Conservation (phyloP, 2,888 invertebrate species). For the Erpobdella octoculata region DNA sequence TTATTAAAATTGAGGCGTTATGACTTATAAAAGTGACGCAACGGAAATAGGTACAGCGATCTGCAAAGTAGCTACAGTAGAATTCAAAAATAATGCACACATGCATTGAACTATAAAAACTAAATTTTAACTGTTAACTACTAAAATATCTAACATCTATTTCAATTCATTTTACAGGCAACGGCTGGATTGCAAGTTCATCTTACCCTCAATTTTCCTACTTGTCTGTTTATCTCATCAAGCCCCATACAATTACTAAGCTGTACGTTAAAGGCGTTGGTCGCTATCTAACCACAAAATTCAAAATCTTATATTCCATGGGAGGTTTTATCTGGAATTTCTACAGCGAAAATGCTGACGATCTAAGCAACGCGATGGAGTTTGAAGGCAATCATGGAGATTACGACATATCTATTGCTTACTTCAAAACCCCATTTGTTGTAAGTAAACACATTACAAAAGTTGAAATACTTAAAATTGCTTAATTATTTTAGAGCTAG, state of each 20-base stretch:
- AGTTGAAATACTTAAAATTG: slow-evolving; percentile 4
- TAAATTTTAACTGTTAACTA: no score
- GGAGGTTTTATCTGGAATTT: not conserved
- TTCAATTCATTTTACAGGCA: no score
- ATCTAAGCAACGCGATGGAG: not conserved
- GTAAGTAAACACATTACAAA: not conserved
- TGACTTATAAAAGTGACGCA: no score
- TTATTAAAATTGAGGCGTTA: no score
- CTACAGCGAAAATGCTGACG: not conserved
- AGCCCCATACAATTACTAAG: not conserved
- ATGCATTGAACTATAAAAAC: no score
- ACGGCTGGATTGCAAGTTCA: not conserved
- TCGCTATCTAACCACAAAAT: no score
- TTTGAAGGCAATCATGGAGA: not conserved
- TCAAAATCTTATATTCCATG: slow-evolving; percentile 7
- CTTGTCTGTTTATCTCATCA: not conserved
- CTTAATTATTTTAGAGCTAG: not conserved
- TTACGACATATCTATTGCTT: not conserved
- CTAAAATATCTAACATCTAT: no score
- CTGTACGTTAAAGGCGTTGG: no score
- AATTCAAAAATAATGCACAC: no score
- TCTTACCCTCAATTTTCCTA: not conserved
- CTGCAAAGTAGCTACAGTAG: no score
- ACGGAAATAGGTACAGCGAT: no score
- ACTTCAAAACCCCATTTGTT: slow-evolving; percentile 4